Evolutionary conservation across 2,113 vertebrate species (phyloP).

Genomic region (Poecile atricapillus): DNA sequence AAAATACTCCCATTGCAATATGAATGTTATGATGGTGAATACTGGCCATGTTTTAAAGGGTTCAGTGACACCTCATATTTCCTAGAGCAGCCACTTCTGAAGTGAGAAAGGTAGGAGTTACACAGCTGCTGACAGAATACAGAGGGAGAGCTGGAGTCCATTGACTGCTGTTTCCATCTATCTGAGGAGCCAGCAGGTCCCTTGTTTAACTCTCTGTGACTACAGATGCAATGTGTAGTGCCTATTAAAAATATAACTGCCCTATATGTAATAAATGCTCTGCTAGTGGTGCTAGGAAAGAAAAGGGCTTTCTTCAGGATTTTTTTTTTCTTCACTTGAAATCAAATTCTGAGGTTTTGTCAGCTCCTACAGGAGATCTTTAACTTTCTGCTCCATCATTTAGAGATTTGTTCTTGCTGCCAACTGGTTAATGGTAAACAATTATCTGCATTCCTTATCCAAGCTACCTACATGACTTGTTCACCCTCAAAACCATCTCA

Average conservation of each 20-base stretch:
- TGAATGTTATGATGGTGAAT: neutral
- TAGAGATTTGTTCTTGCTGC: neutral
- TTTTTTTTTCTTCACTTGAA: neutral
- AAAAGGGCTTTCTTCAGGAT: neutral
- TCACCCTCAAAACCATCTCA: neutral
- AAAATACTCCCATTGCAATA: neutral
- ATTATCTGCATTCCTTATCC: neutral
- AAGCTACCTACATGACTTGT: neutral
- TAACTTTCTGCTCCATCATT: neutral
- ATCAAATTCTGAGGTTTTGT: constrained; percentile 11
- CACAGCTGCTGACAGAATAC: neutral
- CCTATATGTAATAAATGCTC: neutral
- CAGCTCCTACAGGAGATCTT: neutral
- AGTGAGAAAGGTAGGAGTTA: neutral
- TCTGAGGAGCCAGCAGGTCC: neutral
- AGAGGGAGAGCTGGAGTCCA: neutral
- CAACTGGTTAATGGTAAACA: neutral
- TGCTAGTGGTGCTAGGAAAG: neutral
- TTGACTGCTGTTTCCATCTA: neutral
- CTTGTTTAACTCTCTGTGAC: neutral
- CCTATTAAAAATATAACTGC: neutral
- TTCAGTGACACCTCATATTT: neutral
- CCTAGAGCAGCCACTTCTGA: neutral
- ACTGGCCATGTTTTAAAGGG: neutral
- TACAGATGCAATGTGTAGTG: neutral